These are phyloP conservation scores for Scaptomyza pallida DNA, from an alignment of 1,140 invertebrate genomes.

Conservation along the genomic window DNA sequence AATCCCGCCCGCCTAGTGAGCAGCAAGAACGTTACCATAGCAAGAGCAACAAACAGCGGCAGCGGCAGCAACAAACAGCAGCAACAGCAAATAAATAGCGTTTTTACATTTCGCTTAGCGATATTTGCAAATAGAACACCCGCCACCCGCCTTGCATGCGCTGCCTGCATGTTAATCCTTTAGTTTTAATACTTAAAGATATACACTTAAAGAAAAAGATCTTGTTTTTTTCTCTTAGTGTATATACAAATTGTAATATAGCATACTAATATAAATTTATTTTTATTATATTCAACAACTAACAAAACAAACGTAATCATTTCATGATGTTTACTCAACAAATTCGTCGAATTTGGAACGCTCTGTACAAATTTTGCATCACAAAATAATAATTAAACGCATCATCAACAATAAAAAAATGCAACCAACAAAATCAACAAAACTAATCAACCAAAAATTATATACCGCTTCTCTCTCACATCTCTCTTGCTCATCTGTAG, in stretches of 20 bases:
- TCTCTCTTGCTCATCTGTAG: conserved; percentile 67
- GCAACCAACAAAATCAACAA: conserved; percentile 49
- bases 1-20: conserved; percentile 21
- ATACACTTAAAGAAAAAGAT: background rate
- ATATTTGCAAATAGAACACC: conserved; percentile 42
- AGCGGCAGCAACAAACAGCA: conserved; percentile 22
- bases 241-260: conserved; percentile 1
- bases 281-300: conserved; percentile 30
- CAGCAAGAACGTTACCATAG: background rate
- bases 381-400: conserved; percentile 46
- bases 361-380: conserved; percentile 76
- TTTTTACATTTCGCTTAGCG: conserved; percentile 78
- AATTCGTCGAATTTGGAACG: conserved; percentile 75
- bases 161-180: conserved; percentile 40
- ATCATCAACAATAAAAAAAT: conserved; percentile 56
- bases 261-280: background rate
- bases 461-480: conserved; percentile 69
- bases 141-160: conserved; percentile 42
- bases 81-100: conserved; percentile 72
- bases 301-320: conserved; percentile 68
- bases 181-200: conserved; percentile 15
- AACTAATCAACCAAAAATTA: too few relatives aligned
- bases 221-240: background rate
- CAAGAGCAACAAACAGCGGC: background rate
- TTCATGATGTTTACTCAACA: conserved; percentile 80